Conservation (phyloP, 2,113 vertebrate species). For the Tautogolabrus adspersus region DNA sequence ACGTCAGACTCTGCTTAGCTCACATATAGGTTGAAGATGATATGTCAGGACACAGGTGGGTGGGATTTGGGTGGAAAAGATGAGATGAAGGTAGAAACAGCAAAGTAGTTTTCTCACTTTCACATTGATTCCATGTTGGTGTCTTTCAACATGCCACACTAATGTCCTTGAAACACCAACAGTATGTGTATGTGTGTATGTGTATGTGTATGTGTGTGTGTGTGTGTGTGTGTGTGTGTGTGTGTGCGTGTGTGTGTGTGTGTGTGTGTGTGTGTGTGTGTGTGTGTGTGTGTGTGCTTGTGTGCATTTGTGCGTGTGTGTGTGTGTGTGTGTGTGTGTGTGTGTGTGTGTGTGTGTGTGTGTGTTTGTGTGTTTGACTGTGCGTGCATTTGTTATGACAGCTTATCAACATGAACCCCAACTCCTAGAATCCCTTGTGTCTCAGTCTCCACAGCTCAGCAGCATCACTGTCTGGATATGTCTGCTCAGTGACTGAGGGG, state of each 20-base stretch:
- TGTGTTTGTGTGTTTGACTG: conserved; percentile 14
- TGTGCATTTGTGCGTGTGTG: no score
- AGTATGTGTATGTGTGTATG: conserved; percentile 63
- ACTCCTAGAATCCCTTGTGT: conserved; percentile 48
- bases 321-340: no score
- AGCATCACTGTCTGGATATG: conserved; percentile 55
- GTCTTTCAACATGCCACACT: conserved; percentile 88
- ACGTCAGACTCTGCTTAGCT: conserved; percentile 59
- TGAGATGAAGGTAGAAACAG: conserved; percentile 7
- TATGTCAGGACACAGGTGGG: conserved; percentile 35
- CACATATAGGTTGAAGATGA: conserved; percentile 53
- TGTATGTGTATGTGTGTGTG: not conserved
- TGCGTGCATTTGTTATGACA: conserved; percentile 45
- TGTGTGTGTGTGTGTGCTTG: no score
- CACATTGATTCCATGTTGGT: conserved; percentile 86
- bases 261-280: no score
- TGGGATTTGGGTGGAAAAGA: not conserved
- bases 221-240: not conserved
- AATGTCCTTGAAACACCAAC: conserved; percentile 87
- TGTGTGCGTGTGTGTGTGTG: no score
- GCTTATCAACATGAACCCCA: conserved; percentile 41
- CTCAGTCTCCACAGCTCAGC: conserved; percentile 30
- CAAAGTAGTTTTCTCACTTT: conserved; percentile 78
- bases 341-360: not conserved
- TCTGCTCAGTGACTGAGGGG: conserved; percentile 33